These are phyloP conservation scores for Megalops cyprinoides DNA, from an alignment of 2,797 vertebrate genomes.

Conservation along the genomic window DNA sequence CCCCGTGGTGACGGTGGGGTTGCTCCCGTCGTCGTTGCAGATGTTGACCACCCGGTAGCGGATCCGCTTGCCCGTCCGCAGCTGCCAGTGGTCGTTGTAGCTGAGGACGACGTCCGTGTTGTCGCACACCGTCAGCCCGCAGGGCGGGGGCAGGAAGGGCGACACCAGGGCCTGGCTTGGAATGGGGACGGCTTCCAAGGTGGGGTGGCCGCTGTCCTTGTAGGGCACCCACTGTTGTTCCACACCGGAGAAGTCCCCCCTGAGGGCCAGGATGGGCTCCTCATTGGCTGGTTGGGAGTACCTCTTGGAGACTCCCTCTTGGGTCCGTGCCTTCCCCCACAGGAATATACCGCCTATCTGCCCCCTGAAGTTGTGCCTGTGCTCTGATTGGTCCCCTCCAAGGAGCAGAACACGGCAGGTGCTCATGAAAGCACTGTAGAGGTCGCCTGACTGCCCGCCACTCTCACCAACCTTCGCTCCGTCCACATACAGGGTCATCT, in stretches of 20 bases:
- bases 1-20: constrained; percentile 77
- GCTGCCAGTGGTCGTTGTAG: constrained; percentile 85
- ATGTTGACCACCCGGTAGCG: constrained; percentile 92
- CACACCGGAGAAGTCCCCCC: constrained; percentile 72
- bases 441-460: constrained; percentile 77
- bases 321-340: constrained; percentile 76
- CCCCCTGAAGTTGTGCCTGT: constrained; percentile 80
- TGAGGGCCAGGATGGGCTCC: constrained; percentile 63
- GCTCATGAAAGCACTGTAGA: constrained; percentile 88
- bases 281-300: constrained; percentile 46
- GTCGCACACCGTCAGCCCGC: constrained; percentile 88
- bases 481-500: constrained; percentile 86
- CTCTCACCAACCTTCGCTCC: constrained; percentile 85
- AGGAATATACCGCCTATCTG: constrained; percentile 79
- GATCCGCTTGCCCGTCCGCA: constrained; percentile 78
- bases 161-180: constrained; percentile 72
- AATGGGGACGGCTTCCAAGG: constrained; percentile 66
- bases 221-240: constrained; percentile 78
- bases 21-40: constrained; percentile 72
- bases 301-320: constrained; percentile 70
- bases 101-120: constrained; percentile 84
- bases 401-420: constrained; percentile 88
- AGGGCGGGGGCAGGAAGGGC: constrained; percentile 78
- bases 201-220: constrained; percentile 76
- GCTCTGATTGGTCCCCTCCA: constrained; percentile 83